Conservation (phyloP, 2,888 invertebrate genomes). For the Lasius fuliginosus region DNA sequence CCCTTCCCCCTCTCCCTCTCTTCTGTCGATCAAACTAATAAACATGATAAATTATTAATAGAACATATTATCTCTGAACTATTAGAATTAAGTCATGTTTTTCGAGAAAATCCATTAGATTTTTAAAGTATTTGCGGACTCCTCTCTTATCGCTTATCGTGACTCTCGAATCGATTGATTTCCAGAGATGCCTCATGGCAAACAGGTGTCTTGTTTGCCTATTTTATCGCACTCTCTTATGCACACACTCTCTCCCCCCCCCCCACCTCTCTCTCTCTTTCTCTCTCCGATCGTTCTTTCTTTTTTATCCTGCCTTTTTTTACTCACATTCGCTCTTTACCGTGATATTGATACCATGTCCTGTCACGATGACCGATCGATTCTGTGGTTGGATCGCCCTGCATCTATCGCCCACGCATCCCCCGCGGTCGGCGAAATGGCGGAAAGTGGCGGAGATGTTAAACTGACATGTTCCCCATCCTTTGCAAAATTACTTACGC, state of each 20-base stretch:
- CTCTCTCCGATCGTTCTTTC: background rate
- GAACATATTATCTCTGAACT: background rate
- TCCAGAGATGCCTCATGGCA: slow-evolving; percentile 57
- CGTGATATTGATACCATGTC: slow-evolving; percentile 16
- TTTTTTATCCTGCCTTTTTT: background rate
- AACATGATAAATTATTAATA: background rate
- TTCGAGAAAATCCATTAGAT: background rate
- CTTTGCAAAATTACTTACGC: slow-evolving; percentile 35
- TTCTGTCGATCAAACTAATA: background rate
- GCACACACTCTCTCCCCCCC: slow-evolving; percentile 10
- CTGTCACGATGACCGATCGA: slow-evolving; percentile 37
- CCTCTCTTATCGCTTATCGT: slow-evolving; percentile 68
- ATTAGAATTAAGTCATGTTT: background rate
- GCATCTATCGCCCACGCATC: slow-evolving; percentile 22
- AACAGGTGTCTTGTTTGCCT: slow-evolving; percentile 74
- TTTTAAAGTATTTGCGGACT: slow-evolving; percentile 44
- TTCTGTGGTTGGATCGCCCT: slow-evolving; percentile 30
- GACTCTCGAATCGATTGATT: slow-evolving; percentile 71
- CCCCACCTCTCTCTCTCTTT: background rate
- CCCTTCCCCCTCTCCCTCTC: background rate
- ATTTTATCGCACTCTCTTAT: slow-evolving; percentile 41
- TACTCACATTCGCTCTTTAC: slow-evolving; percentile 1
- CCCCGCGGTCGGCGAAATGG: slow-evolving; percentile 13
- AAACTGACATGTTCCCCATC: slow-evolving; percentile 24
- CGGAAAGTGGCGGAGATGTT: slow-evolving; percentile 27